These are phyloP conservation scores for Morpho deidamia DNA, from an alignment of 2,888 invertebrate species.

Conservation along the genomic window DNA sequence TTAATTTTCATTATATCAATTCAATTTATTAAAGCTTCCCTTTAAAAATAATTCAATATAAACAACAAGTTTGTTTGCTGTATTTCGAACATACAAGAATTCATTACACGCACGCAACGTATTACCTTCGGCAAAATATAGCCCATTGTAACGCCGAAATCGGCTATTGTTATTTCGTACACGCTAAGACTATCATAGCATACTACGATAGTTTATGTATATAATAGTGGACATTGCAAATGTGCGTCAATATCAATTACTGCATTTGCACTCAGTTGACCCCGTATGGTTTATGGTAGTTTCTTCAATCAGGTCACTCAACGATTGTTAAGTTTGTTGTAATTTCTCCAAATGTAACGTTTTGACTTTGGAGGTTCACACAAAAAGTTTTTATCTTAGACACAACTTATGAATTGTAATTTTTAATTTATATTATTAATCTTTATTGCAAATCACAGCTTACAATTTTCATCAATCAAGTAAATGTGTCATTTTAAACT, in stretches of 20 bases:
- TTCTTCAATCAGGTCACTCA: not conserved
- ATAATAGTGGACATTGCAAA: not conserved
- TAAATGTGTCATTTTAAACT: too few species aligned
- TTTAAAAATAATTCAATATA: not conserved
- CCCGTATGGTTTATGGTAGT: not conserved
- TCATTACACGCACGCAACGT: conserved; percentile 13
- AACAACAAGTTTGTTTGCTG: not conserved
- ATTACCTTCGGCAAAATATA: conserved; percentile 11
- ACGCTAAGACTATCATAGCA: conserved; percentile 9
- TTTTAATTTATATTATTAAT: too few species aligned
- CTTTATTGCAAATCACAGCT: too few species aligned
- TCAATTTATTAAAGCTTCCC: too few species aligned
- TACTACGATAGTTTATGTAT: conserved; percentile 4
- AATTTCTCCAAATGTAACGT: too few species aligned
- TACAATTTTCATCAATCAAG: too few species aligned
- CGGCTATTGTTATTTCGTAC: conserved; percentile 11
- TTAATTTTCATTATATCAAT: too few species aligned
- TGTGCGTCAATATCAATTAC: not conserved
- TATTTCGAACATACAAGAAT: conserved; percentile 4
- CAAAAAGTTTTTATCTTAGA: too few species aligned
- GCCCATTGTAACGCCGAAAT: conserved; percentile 15
- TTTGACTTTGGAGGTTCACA: too few species aligned
- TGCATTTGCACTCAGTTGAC: conserved; percentile 1
- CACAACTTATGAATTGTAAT: too few species aligned
- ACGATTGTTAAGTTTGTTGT: not conserved